Evolutionary conservation across 2,797 vertebrate genomes (phyloP), one percentile per base, ranked within the genome.

Genomic region (Xerus rutilus): DNA sequence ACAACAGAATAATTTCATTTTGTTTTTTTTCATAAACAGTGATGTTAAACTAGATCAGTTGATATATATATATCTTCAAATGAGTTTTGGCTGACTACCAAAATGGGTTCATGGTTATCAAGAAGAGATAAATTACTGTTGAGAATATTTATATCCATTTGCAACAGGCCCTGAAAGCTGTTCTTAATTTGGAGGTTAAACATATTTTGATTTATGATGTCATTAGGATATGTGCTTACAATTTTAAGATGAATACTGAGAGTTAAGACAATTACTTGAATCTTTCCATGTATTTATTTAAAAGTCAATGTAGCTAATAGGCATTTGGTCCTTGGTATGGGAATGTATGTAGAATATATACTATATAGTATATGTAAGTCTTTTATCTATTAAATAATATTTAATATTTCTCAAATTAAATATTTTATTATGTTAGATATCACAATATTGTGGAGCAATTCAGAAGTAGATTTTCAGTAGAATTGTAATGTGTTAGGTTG

Each of bases 41-140:
- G 25, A 52, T 25, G n/a, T 15, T 62, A 86, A 90, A 32, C 13
- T 57, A 79, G n/a, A 79, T 45, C 8, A 70, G 85, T 49, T 73
- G 45, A 9, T 57, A 73, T 83, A 54, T 67, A 73, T 32, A 52
- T 25, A 12, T 11, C 62, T 96, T 90, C 39, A 52, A 65, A 45
- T 78, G 65, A 94, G 43, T 90, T 95, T 94, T 84, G 57, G 32
- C 6, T 84, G 35, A 86, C 30, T 94, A 43, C 10, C 20, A 45
- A 84, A 95, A 62, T n/a, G 35, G 39, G 11, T 94, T 57, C 86
- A 57, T 18, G 47, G 0, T 93, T 86, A 47, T 2, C 4, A 32
- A 93, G 47, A 21, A 84, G 74, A 86, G 17, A 74, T 28, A 76
- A 95, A 67, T 47, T 28, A 65, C 14, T 30, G 11, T 5, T 85